Evolutionary conservation across 2,113 vertebrate species (phyloP).

Genomic region (Pavo muticus): DNA sequence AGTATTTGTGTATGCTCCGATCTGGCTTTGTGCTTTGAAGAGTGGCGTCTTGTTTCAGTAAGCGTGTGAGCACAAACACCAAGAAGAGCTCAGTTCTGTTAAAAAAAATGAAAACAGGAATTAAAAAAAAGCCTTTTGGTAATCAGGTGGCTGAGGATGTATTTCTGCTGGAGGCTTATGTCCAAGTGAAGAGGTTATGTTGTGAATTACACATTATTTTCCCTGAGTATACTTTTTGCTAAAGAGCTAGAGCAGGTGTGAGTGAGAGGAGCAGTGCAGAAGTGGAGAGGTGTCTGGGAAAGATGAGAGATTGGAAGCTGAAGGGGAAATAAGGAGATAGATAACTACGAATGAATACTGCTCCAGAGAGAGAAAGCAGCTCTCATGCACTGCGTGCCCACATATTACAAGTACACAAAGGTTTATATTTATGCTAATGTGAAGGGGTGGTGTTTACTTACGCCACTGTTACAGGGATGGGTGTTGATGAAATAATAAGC

Average conservation of each 20-base stretch:
- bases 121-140: conserved; percentile 16
- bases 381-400: rapidly evolving
- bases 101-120: background rate
- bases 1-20: conserved; percentile 31
- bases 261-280: rapidly evolving
- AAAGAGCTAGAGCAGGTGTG: background rate
- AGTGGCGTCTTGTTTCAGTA: conserved; percentile 32
- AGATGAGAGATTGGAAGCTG: background rate
- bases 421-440: background rate
- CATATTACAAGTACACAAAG: background rate
- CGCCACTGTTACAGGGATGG: background rate
- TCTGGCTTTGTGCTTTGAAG: background rate
- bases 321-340: background rate
- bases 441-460: background rate
- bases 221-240: background rate
- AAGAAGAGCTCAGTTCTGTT: conserved; percentile 10
- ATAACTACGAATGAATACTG: background rate
- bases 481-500: conserved; percentile 4
- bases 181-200: conserved; percentile 10
- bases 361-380: background rate
- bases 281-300: background rate
- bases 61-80: background rate
- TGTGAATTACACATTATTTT: background rate
- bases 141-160: background rate
- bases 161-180: conserved; percentile 49